Conservation (phyloP, 1,140 invertebrate species). For the Leptopilina boulardi region DNA sequence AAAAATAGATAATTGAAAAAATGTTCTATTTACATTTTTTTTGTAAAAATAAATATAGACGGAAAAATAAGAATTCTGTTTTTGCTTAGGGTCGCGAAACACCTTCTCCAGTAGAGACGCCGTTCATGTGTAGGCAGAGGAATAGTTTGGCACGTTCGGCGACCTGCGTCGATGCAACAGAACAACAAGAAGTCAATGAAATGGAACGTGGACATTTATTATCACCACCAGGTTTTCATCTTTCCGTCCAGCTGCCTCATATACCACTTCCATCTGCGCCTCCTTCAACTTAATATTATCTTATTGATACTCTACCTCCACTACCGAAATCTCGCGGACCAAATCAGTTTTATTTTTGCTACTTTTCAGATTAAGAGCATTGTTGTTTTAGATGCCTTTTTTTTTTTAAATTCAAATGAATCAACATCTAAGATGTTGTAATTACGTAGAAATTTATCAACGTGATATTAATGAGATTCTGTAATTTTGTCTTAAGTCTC, state of each 20-base stretch:
- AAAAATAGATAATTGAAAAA: no score
- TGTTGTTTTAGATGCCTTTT: background rate
- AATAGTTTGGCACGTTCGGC: slow-evolving; percentile 76
- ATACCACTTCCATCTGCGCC: slow-evolving; percentile 61
- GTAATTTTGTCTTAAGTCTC: no score
- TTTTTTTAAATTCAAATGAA: background rate
- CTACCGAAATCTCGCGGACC: slow-evolving; percentile 12
- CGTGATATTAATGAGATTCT: no score
- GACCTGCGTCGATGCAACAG: slow-evolving; percentile 64
- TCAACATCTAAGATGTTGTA: background rate
- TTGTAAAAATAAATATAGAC: background rate
- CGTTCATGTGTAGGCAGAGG: slow-evolving; percentile 86
- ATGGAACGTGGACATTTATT: slow-evolving; percentile 80
- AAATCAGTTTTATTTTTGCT: slow-evolving; percentile 12
- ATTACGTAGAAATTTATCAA: no score
- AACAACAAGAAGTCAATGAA: slow-evolving; percentile 77
- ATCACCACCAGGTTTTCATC: slow-evolving; percentile 66
- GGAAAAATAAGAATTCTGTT: slow-evolving; percentile 26
- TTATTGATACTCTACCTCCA: background rate
- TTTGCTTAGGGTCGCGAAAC: slow-evolving; percentile 81
- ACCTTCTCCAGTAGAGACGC: slow-evolving; percentile 85
- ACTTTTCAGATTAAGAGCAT: background rate
- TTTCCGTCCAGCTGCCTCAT: slow-evolving; percentile 68
- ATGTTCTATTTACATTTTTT: no score
- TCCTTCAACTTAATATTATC: background rate